Evolutionary conservation across 2,888 invertebrate genomes (phyloP).

Genomic region (Entomobrya multifasciata): DNA sequence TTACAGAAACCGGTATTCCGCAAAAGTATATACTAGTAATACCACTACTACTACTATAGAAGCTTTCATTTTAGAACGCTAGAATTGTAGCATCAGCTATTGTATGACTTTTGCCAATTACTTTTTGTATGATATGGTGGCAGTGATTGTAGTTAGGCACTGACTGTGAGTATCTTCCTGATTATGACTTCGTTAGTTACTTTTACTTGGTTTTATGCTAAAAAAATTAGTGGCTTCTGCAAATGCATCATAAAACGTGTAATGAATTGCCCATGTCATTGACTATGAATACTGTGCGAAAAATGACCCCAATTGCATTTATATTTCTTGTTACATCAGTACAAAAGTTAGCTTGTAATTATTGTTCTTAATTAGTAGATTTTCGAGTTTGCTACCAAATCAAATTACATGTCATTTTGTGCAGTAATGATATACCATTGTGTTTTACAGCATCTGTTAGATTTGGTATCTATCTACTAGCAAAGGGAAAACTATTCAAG

Average conservation of each 20-base stretch:
- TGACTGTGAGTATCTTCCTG: not conserved
- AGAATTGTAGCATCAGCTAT: too few species aligned
- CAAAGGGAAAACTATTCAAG: not conserved
- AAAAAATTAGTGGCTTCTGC: conserved; percentile 5
- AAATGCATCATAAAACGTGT: not conserved
- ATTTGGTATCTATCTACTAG: not conserved
- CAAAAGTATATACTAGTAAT: too few species aligned
- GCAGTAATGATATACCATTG: not conserved
- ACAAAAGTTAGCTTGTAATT: conserved; percentile 8
- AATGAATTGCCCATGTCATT: conserved; percentile 1
- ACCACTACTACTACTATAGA: too few species aligned
- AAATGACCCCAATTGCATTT: not conserved
- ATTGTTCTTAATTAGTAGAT: conserved; percentile 10
- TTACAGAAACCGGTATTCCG: too few species aligned
- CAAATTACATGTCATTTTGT: not conserved
- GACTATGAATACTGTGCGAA: not conserved
- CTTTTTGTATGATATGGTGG: too few species aligned
- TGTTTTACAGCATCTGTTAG: not conserved
- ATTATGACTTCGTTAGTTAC: not conserved
- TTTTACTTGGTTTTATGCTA: not conserved
- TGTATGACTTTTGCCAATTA: too few species aligned
- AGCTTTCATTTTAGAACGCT: too few species aligned
- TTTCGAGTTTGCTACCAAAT: not conserved
- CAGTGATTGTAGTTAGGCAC: not conserved
- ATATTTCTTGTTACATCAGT: too few species aligned